Evolutionary conservation across 2,797 vertebrate genomes (phyloP).

Genomic region (Psittacula derbiana): DNA sequence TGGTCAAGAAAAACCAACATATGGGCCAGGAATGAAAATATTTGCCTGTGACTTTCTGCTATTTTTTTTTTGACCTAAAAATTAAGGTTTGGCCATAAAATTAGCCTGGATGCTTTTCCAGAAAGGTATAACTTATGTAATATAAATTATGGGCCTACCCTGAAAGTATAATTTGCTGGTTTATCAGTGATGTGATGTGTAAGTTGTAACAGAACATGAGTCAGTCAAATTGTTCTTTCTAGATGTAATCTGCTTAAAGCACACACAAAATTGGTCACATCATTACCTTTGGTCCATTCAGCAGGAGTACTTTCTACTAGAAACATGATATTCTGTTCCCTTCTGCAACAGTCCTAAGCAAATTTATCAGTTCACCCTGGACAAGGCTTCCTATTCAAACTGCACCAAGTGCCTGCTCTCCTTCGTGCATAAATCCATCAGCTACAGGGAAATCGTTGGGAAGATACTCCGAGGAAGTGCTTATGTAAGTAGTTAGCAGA

Average conservation of each 20-base stretch:
- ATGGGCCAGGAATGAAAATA: background rate
- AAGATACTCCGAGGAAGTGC: background rate
- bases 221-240: background rate
- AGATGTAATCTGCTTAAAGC: background rate
- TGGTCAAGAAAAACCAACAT: background rate
- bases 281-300: background rate
- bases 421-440: background rate
- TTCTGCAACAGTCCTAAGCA: background rate
- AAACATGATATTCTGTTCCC: background rate
- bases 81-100: background rate
- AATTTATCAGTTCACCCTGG: background rate
- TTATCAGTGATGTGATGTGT: background rate
- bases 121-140: background rate
- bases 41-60: background rate
- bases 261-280: background rate
- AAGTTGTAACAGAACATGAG: background rate
- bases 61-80: background rate
- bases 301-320: background rate
- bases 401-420: background rate
- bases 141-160: background rate
- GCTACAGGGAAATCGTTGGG: background rate
- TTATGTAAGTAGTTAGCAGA: conserved; percentile 27
- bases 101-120: background rate
- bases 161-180: background rate
- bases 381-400: background rate